phyloP scores from a whole-genome alignment of 2,888 invertebrate genomes.

The Tethea ocularis region DNA sequence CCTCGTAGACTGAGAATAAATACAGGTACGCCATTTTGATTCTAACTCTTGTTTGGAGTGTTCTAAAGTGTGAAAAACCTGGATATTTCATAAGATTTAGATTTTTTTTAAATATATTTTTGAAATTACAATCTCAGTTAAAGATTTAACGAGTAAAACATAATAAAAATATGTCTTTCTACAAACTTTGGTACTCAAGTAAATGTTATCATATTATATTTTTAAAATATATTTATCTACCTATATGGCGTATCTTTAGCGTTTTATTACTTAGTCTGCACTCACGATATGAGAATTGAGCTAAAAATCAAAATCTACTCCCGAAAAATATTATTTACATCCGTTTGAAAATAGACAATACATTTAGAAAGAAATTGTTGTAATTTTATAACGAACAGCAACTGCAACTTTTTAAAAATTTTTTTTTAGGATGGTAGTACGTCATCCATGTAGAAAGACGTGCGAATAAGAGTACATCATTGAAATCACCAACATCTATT shows the following conservation, averaged over 20 bases:
- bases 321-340: conserved; percentile 5
- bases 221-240: not conserved
- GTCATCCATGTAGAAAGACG: conserved; percentile 10
- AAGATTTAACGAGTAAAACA: too few species aligned
- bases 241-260: conserved; percentile 23
- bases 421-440: conserved; percentile 4
- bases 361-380: not conserved
- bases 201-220: not conserved
- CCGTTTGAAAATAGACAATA: not conserved
- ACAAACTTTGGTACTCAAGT: too few species aligned
- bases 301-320: not conserved
- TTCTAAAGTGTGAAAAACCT: not conserved
- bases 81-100: not conserved
- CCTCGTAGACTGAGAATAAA: conserved; percentile 22
- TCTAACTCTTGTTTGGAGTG: not conserved
- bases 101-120: too few species aligned
- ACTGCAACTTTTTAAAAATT: not conserved
- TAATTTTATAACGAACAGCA: not conserved
- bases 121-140: too few species aligned
- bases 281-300: conserved; percentile 15
- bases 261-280: conserved; percentile 30
- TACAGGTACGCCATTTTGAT: conserved; percentile 23
- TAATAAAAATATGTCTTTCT: too few species aligned
- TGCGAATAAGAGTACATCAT: not conserved
- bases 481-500: conserved; percentile 10